Conservation (phyloP, 2,888 invertebrate species). For the Dryobotodes eremita region DNA sequence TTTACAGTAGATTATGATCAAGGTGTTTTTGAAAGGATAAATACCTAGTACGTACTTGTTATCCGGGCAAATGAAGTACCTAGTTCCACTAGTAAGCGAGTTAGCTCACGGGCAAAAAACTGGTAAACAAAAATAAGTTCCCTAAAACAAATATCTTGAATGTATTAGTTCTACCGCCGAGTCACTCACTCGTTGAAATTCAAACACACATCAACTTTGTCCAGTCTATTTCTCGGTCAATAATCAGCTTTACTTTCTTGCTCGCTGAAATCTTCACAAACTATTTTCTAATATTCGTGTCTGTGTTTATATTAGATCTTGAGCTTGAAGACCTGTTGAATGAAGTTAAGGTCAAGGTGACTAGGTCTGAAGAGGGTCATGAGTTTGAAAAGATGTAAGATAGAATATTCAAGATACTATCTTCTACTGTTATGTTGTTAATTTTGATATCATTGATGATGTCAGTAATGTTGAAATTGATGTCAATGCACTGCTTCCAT, state of each 20-base stretch:
- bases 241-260: slow-evolving; percentile 57
- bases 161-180: background rate
- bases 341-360: background rate
- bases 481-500: background rate
- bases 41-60: no score
- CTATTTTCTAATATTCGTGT: slow-evolving; percentile 33
- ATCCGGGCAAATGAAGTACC: background rate
- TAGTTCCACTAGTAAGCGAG: background rate
- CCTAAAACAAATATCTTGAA: no score
- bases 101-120: background rate
- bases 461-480: background rate
- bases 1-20: no score
- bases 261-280: slow-evolving; percentile 34
- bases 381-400: no score
- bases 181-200: slow-evolving; percentile 18
- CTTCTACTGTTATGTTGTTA: no score
- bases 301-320: slow-evolving; percentile 23
- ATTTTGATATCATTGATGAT: background rate
- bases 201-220: slow-evolving; percentile 48
- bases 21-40: no score
- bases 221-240: slow-evolving; percentile 50
- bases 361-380: background rate
- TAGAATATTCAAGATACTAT: no score
- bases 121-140: background rate
- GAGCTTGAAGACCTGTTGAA: background rate